phyloP scores from a whole-genome alignment of 2,797 vertebrate genomes.

The Schizopygopsis malacanthus region DNA sequence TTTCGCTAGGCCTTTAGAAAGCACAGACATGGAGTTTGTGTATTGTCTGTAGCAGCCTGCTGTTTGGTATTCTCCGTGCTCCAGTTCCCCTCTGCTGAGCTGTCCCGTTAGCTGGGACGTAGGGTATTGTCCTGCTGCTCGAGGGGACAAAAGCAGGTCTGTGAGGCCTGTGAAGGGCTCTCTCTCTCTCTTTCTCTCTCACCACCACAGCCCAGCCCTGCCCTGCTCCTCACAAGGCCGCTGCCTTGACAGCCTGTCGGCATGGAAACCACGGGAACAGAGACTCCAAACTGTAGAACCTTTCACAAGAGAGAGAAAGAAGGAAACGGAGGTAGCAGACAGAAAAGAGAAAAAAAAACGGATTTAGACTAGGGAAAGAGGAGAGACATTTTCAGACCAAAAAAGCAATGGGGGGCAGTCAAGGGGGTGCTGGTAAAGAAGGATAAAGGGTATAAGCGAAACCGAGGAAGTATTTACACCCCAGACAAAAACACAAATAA shows the following conservation, averaged over 20 bases:
- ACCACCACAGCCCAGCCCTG: constrained; percentile 52
- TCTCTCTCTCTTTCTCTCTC: constrained; percentile 69
- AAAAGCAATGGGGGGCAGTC: constrained; percentile 44
- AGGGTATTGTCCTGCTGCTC: constrained; percentile 78
- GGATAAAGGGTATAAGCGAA: constrained; percentile 37
- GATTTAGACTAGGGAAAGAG: constrained; percentile 47
- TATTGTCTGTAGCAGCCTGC: constrained; percentile 80
- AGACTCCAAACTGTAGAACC: constrained; percentile 61
- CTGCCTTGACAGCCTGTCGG: constrained; percentile 67
- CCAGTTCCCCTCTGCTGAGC: constrained; percentile 80
- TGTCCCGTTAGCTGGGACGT: constrained; percentile 80
- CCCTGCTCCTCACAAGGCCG: constrained; percentile 67
- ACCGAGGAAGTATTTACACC: constrained; percentile 55
- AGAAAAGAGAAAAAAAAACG: constrained; percentile 15
- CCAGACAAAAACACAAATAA: constrained; percentile 53
- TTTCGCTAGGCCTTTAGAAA: constrained; percentile 55
- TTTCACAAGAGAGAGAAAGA: constrained; percentile 57
- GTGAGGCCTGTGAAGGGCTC: constrained; percentile 77
- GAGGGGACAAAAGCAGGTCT: constrained; percentile 81
- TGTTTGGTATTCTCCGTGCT: constrained; percentile 82
- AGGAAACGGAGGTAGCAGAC: constrained; percentile 54
- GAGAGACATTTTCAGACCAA: constrained; percentile 49
- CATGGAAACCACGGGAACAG: constrained; percentile 73
- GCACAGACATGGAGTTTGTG: constrained; percentile 66
- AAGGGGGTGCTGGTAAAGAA: constrained; percentile 42